These are phyloP conservation scores for Pygmarrhopalites habei DNA, from an alignment of 1,140 invertebrate genomes.

Conservation along the genomic window DNA sequence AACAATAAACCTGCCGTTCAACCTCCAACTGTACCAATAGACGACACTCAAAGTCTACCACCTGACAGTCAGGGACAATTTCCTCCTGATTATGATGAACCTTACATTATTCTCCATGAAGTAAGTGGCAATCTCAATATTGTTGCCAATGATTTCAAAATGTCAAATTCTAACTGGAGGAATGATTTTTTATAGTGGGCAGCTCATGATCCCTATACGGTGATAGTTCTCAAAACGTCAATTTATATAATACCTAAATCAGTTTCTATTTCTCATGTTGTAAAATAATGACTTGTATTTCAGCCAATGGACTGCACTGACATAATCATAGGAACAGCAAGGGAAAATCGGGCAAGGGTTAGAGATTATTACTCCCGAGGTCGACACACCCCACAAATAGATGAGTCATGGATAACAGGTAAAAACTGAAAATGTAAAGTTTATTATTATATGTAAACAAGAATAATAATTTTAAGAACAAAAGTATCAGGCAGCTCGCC, in stretches of 20 bases:
- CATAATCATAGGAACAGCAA: conserved; percentile 62
- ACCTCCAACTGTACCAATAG: background rate
- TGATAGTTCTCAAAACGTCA: too few relatives aligned
- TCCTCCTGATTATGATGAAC: conserved; percentile 45
- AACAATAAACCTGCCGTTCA: too few relatives aligned
- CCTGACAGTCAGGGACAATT: conserved; percentile 42
- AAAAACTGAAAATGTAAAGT: too few relatives aligned
- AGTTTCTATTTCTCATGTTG: too few relatives aligned
- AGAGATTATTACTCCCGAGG: conserved; percentile 87
- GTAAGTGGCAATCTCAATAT: too few relatives aligned
- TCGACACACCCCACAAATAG: conserved; percentile 68
- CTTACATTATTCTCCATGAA: conserved; percentile 45
- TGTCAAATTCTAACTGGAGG: background rate
- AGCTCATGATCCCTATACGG: conserved; percentile 26
- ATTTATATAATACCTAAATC: too few relatives aligned
- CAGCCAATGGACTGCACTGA: conserved; percentile 28
- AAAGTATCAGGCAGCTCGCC: too few relatives aligned
- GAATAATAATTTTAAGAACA: too few relatives aligned
- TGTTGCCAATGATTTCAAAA: too few relatives aligned
- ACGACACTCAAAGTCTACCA: too few relatives aligned
- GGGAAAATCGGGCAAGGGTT: conserved; percentile 68
- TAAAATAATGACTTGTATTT: too few relatives aligned
- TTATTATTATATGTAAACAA: too few relatives aligned
- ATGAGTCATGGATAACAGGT: conserved; percentile 79
- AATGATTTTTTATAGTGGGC: conserved; percentile 25